phyloP scores from a whole-genome alignment of 1,140 invertebrate species.

The Anthonomus grandis region DNA sequence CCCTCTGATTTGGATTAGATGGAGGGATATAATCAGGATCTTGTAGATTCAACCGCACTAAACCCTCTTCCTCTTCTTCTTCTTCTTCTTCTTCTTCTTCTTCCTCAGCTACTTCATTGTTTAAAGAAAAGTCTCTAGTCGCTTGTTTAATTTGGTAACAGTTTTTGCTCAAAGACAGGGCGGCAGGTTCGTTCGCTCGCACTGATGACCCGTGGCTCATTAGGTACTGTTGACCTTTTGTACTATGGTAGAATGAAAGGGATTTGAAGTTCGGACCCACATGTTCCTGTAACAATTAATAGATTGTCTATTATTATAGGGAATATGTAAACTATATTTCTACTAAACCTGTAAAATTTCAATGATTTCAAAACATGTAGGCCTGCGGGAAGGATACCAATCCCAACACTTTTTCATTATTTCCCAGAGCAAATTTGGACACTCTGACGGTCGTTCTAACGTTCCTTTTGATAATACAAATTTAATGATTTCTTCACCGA shows the following conservation, averaged over 20 bases:
- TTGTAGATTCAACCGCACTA: not conserved
- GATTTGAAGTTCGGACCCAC: slow-evolving; percentile 61
- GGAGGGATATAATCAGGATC: slow-evolving; percentile 11
- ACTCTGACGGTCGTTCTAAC: slow-evolving; percentile 59
- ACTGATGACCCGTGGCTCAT: slow-evolving; percentile 36
- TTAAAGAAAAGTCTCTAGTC: not conserved
- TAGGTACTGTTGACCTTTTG: slow-evolving; percentile 56
- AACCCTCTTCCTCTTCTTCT: not conserved
- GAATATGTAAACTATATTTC: not conserved
- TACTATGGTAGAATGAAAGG: slow-evolving; percentile 74
- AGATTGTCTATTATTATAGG: not conserved
- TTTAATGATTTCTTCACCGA: slow-evolving; percentile 62
- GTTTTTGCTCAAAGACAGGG: too few species aligned
- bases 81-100: not conserved
- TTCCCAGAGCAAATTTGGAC: slow-evolving; percentile 49
- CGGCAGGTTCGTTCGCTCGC: not conserved
- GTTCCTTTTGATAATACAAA: slow-evolving; percentile 64
- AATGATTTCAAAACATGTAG: slow-evolving; percentile 80
- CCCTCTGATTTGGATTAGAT: slow-evolving; percentile 12
- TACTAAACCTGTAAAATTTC: slow-evolving; percentile 51
- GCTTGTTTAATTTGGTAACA: not conserved
- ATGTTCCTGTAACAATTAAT: slow-evolving; percentile 49
- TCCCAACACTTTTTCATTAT: slow-evolving; percentile 53
- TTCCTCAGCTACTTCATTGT: not conserved
- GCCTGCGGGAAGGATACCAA: slow-evolving; percentile 57